Percentiles rank a stretch among this genome's conserved stretches.
Evolutionary conservation across 30 jellyfish, hydroid and myxozoan genomes (phyloP).

Genomic region (Aurelia coerulea): DNA sequence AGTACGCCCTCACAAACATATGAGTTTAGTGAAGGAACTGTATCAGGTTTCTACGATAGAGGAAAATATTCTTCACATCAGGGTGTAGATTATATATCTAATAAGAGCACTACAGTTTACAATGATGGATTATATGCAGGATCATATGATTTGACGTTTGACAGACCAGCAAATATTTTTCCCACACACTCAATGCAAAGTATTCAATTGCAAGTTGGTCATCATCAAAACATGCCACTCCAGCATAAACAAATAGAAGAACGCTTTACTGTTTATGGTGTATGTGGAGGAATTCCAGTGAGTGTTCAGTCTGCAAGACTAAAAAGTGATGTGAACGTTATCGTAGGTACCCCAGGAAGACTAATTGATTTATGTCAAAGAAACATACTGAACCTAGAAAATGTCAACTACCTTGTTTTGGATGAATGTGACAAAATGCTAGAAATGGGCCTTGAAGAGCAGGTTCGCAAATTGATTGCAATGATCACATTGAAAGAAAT

Average conservation of each 20-base stretch:
- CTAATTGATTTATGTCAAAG: slow-evolving; percentile 75
- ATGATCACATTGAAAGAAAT: slow-evolving; percentile 27
- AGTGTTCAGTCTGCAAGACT: slow-evolving; percentile 43
- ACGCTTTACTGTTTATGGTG: slow-evolving; percentile 30
- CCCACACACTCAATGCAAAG: background rate
- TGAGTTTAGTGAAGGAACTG: too few relatives aligned
- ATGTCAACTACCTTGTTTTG: slow-evolving; percentile 67
- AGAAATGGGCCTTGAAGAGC: slow-evolving; percentile 92
- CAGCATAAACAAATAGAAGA: background rate
- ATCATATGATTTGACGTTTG: too few relatives aligned
- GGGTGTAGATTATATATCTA: background rate
- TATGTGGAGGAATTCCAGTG: slow-evolving; percentile 91
- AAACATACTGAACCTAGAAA: slow-evolving; percentile 22
- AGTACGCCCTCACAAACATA: too few relatives aligned
- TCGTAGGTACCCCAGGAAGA: slow-evolving; percentile 97
- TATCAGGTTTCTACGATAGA: too few relatives aligned
- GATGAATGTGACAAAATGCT: slow-evolving; percentile 98
- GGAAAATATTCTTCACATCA: too few relatives aligned
- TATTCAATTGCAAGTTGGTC: too few relatives aligned
- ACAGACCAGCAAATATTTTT: too few relatives aligned
- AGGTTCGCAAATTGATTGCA: slow-evolving; percentile 75
- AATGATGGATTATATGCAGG: background rate
- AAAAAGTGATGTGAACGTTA: slow-evolving; percentile 25
- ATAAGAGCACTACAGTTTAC: background rate
- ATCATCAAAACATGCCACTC: background rate